Base-by-base conservation (phyloP, 2,888 invertebrate genomes). In the Omphaloscelis lunosa region DNA sequence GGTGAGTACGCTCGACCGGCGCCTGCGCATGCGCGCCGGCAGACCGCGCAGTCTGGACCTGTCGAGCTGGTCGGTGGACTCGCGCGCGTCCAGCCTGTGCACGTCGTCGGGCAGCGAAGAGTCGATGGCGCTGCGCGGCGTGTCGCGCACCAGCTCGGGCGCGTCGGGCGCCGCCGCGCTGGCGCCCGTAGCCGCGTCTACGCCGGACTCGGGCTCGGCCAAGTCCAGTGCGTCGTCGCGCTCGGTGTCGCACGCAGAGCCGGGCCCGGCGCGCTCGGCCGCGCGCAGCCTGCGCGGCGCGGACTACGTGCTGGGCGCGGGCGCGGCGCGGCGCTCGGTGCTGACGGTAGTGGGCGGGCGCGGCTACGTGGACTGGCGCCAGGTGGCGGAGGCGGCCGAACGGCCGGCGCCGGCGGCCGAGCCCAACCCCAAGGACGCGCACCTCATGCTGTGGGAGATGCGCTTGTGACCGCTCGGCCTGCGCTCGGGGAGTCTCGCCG, bases 81-180 rank as follows among this genome's bases (percentile, higher is more conserved):
- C 98, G 0, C 97, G 98, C 82, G 98, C 98, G 0, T 98, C 98
- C 34, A 98, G 98, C 78, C 92, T 98, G 17, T 98, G 98, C 91
- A 98, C 98, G 0, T 98, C 98, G 0, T 98, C 98, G 0, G 98
- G 98, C n/a, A 98, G 98, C 83, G 98, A 98, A 90, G 98, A 98
- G 90, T 98, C 98, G 82, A 97, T 98, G 97, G 98, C 98, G 4
- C 94, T 98, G 27, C 97, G 98, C 3, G 98, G 97, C 75, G 97
- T 98, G 0, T 98, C 98, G 0, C 96, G 98, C 51, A 98, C 98
- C 84, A 98, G 98, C 91, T 98, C 98, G 62, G 98, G 97, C 80
- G 98, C 98, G 66, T 98, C 98, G 88, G 97, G 98, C 86, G 96
- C 96, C 2, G 96, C 96, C 0, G 92, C 92, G n/a, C 95, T 97